Base-by-base conservation (phyloP, 2,797 vertebrate species). In the Sciurus vulgaris region DNA sequence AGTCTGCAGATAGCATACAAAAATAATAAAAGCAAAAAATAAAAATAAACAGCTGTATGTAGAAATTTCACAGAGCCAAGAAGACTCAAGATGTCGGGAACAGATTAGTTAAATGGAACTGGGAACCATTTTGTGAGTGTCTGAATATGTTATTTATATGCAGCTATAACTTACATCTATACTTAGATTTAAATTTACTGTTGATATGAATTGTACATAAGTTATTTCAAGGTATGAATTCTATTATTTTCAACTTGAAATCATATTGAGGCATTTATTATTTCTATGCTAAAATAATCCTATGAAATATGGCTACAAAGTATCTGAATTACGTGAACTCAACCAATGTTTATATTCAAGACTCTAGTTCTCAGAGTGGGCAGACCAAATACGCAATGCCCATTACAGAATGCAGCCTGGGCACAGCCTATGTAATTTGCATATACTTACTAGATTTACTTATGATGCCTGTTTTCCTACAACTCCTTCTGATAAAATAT, bases 121-220 rank as follows among this genome's bases (percentile, higher is more conserved):
- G 41, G 47, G 63, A 82, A 89, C 24, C 2, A 47, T 78, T 67
- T 85, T 77, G 20, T 86, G 65, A 67, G 22, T 91, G 72, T 56
- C 41, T 72, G 54, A 86, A 47, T 20, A 51, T 70, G 44, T 69
- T 93, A 77, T 73, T 88, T 73, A 65, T 61, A 84, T 86, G 38
- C 38, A 61, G 44, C n/a, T 54, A 14, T 83, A 79, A 61, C 22
- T 74, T 85, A 13, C 28, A 70, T 78, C 54, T 65, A 30, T 70
- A 70, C 47, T 83, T 93, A 94, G 86, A 86, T 86, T 86, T 70
- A 72, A 76, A 93, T 77, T 86, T 94, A 74, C n/a, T 77, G 14
- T 91, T 89, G 38, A 35, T 56, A 72, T 38, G 14, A 91, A 86
- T 65, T 83, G 33, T 49, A 77, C 7, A 15, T 83, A 81, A 56